Evolutionary conservation across 2,113 vertebrate species (phyloP), one percentile per base, ranked within the genome.

Genomic region (Catharus bicknelli): DNA sequence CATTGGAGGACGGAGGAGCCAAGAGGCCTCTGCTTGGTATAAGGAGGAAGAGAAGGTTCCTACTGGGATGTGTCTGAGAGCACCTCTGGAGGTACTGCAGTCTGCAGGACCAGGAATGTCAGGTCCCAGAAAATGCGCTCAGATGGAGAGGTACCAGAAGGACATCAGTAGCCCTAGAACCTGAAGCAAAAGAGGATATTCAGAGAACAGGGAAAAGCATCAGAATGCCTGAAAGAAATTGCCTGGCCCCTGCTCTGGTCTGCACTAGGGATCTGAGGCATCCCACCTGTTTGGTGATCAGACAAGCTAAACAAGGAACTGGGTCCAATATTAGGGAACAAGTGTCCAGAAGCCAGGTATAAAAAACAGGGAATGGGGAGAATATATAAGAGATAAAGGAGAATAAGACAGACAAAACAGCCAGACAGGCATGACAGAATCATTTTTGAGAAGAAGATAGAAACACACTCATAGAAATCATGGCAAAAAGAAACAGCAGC

Each of bases 121-220:
- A 4, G 19, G n/a, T 66, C n/a, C 20, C 18, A 69, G 47, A 43
- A 75, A 79, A 14, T 5, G 5, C 27, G 76, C 34, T 11, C n/a
- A 70, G 0, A 5, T 1, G 0, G 11, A 75, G 57, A 40, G 16
- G 34, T 43, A 29, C 13, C 38, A 66, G 59, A 20, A 69, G 19
- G 11, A 70, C 1, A 43, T 26, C 36, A n/a, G 8, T 34, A 86
- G 16, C n/a, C 53, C 20, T 7, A 27, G 21, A 79, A 5, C 14
- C 59, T 90, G 34, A 58, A 38, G n/a, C 5, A 45, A 90, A 59
- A 57, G 10, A 30, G 8, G 32, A 43, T 67, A 18, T 67, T 85
- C 50, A 54, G 22, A 11, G 14, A 69, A 53, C 32, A 58, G 45
- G 21, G 4, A 7, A 83, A 70, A 84, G 30, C 6, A 1, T 38